These are phyloP conservation scores for Eutolmus rufibarbis DNA, from an alignment of 2,888 invertebrate genomes.

Conservation along the genomic window DNA sequence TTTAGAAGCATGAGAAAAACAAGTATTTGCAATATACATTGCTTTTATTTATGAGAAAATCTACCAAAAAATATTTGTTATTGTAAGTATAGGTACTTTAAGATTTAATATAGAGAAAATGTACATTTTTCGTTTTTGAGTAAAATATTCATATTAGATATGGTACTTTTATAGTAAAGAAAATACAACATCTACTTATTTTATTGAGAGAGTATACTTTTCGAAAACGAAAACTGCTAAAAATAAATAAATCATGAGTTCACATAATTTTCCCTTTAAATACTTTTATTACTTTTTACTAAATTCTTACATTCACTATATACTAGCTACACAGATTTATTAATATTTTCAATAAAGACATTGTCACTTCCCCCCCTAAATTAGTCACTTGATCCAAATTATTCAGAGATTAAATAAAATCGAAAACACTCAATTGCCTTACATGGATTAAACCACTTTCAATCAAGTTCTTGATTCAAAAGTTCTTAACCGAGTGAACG, in stretches of 20 bases:
- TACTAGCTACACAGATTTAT: no score
- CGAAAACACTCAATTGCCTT: neutral
- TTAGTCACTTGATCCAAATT: neutral
- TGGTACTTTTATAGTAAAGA: no score
- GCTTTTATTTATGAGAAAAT: neutral
- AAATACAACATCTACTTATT: no score
- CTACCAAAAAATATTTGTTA: neutral
- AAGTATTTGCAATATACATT: neutral
- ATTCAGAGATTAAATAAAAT: neutral
- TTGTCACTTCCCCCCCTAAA: neutral
- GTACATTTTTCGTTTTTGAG: neutral
- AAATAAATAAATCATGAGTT: no score
- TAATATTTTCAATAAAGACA: neutral
- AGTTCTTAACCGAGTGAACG: neutral
- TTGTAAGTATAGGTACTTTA: neutral
- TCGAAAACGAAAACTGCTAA: no score
- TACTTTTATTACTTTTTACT: no score
- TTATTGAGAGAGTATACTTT: no score
- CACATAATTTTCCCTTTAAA: no score
- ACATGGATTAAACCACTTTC: neutral
- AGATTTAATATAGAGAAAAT: neutral
- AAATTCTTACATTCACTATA: no score
- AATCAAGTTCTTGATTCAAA: neutral
- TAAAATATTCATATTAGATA: no score
- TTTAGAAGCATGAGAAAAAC: neutral